Evolutionary conservation across 2,797 vertebrate genomes (phyloP), one percentile per base, ranked within the genome.

Genomic region (Spinibarbus caldwelli): DNA sequence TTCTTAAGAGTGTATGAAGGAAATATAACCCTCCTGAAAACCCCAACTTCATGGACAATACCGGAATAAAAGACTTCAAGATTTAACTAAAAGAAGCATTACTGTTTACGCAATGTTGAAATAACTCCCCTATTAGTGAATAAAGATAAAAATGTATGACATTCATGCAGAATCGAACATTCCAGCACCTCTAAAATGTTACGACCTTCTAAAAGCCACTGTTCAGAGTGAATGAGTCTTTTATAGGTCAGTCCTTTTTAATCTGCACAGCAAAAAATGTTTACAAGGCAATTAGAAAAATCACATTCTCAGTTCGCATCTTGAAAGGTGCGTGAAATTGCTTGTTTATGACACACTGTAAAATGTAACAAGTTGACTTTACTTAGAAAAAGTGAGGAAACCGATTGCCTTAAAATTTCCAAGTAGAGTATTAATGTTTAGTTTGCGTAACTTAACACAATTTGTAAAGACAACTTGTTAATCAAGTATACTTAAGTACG

Each of bases 201-300:
- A 77, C 23, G 72, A 41, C 59, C 47, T 52, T 52, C 15, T 68
- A 78, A 77, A 77, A 68, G 34, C 31, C 59, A 19, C 15, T 31
- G 34, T 77, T 76, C 43, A 76, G 19, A 82, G 12, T 73, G 29
- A 77, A 47, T 3, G 12, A 34, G 41, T 47, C 26, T 12, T 77
- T 31, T 52, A 83, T 83, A 77, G 72, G 82, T 83, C 72, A 77
- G 34, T 77, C 45, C 23, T 64, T 43, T 84, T 78, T 68, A 78
- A 57, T 84, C 73, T 68, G 77, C 47, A 77, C 31, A 31, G 23
- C 43, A 36, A 75, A 26, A 26, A 73, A 82, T 75, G 54, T 64
- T 75, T 73, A 62, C 19, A 36, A 45, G 45, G 26, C 19, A 82
- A 83, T 66, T 77, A 29, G 11, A 26, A 41, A 67, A 52, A 54